These are phyloP conservation scores for Rhopilema esculentum DNA, from an alignment of 30 jellyfish, hydroid and myxozoan genomes.

Conservation along the genomic window DNA sequence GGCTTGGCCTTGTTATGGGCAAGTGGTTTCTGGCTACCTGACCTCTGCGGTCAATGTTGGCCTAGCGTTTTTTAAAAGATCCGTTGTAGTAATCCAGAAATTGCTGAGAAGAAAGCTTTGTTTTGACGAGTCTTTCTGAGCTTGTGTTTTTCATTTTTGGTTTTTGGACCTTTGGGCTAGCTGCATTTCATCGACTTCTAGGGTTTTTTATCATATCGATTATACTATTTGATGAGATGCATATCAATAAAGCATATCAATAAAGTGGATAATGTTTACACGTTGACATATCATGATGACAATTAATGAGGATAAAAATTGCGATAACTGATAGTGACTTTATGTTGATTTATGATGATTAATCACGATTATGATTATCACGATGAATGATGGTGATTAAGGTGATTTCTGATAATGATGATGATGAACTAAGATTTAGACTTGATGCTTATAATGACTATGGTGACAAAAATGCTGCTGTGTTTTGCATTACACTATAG, in stretches of 20 bases:
- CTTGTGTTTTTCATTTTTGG: background rate
- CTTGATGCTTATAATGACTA: background rate
- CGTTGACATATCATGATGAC: no score
- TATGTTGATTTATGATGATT: no score
- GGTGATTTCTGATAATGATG: background rate
- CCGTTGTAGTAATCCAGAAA: constrained; percentile 31
- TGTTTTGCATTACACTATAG: no score
- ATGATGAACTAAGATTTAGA: background rate
- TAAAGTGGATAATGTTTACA: no score
- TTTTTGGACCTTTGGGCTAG: no score
- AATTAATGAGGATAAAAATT: no score
- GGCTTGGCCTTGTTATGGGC: constrained; percentile 34
- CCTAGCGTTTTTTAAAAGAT: constrained; percentile 23
- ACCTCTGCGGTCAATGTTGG: constrained; percentile 50
- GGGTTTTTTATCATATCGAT: no score
- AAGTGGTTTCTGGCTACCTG: constrained; percentile 27
- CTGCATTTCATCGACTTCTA: no score
- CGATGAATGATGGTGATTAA: background rate
- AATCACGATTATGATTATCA: background rate
- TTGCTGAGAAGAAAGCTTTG: constrained; percentile 1
- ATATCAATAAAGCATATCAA: no score
- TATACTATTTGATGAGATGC: no score
- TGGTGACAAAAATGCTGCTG: no score
- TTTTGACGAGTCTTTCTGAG: background rate
- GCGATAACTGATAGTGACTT: no score